These are phyloP conservation scores for Sylvilagus floridanus DNA, from an alignment of 2,797 vertebrate genomes.

Conservation along the genomic window DNA sequence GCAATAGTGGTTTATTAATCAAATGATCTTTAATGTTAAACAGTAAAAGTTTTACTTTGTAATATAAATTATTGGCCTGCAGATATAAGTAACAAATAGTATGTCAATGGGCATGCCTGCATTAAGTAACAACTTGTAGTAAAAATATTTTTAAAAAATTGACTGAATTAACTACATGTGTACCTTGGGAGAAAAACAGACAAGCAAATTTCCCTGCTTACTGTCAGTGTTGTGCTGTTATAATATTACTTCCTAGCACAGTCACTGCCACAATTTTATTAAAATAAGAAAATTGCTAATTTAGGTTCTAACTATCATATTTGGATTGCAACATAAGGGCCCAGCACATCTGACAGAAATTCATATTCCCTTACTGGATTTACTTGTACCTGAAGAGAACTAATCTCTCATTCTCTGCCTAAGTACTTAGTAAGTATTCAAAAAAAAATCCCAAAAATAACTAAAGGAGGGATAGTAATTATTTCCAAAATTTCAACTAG, in stretches of 20 bases:
- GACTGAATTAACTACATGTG: background rate
- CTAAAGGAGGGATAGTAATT: background rate
- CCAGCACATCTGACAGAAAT: background rate
- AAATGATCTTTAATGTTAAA: conserved; percentile 70
- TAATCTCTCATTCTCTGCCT: background rate
- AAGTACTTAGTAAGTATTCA: conserved; percentile 34
- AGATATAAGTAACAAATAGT: conserved; percentile 61
- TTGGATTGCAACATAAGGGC: background rate
- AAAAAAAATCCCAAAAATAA: background rate
- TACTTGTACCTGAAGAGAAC: conserved; percentile 19
- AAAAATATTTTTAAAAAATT: conserved; percentile 44
- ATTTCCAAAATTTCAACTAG: conserved; percentile 30
- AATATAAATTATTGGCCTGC: conserved; percentile 57
- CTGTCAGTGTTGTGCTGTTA: background rate
- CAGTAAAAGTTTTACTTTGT: conserved; percentile 57
- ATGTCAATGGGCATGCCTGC: background rate
- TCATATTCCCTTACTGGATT: background rate
- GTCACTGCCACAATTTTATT: background rate
- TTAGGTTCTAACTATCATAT: background rate
- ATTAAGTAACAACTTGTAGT: conserved; percentile 31
- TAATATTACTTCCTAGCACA: background rate
- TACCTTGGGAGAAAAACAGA: background rate
- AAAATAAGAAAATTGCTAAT: conserved; percentile 43
- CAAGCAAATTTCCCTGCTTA: conserved; percentile 10
- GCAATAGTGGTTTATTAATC: conserved; percentile 65